Percentiles rank a stretch among this genome's conserved stretches.
phyloP scores from a whole-genome alignment of 1,140 invertebrate genomes.

The Aricia agestis region DNA sequence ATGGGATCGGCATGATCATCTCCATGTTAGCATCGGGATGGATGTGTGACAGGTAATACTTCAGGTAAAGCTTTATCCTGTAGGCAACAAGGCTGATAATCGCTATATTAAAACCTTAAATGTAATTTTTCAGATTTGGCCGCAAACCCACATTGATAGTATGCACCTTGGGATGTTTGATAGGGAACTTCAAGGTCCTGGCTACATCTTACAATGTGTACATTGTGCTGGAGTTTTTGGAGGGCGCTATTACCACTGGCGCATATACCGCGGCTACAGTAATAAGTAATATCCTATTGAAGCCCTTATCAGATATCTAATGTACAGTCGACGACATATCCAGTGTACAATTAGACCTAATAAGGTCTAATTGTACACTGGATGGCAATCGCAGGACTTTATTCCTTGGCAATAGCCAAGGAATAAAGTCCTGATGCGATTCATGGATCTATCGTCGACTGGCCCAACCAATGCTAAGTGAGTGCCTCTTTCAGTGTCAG shows the following conservation, averaged over 20 bases:
- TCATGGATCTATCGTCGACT: too few species aligned
- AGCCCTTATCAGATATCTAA: too few species aligned
- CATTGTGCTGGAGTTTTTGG: conserved; percentile 48
- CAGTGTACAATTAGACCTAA: too few species aligned
- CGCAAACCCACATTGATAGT: conserved; percentile 49
- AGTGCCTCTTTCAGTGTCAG: conserved; percentile 79
- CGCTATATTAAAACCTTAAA: neutral
- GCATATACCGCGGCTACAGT: conserved; percentile 40
- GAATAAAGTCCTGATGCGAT: too few species aligned
- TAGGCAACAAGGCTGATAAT: too few species aligned
- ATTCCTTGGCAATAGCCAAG: too few species aligned
- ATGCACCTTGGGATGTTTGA: conserved; percentile 35
- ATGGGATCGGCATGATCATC: conserved; percentile 81
- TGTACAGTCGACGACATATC: too few species aligned
- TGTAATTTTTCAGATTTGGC: conserved; percentile 44
- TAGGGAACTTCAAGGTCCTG: conserved; percentile 50
- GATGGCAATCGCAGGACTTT: too few species aligned
- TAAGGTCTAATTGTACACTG: too few species aligned
- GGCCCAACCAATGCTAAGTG: too few species aligned
- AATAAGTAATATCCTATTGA: conserved; percentile 33
- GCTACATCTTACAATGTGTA: conserved; percentile 44
- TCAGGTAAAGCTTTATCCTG: neutral
- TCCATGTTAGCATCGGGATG: conserved; percentile 79
- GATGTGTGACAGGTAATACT: conserved; percentile 80
- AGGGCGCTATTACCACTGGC: conserved; percentile 47